phyloP scores from a whole-genome alignment of 64 coral and sea anemone genomes.

The Hydrozoanthus tunicans region DNA sequence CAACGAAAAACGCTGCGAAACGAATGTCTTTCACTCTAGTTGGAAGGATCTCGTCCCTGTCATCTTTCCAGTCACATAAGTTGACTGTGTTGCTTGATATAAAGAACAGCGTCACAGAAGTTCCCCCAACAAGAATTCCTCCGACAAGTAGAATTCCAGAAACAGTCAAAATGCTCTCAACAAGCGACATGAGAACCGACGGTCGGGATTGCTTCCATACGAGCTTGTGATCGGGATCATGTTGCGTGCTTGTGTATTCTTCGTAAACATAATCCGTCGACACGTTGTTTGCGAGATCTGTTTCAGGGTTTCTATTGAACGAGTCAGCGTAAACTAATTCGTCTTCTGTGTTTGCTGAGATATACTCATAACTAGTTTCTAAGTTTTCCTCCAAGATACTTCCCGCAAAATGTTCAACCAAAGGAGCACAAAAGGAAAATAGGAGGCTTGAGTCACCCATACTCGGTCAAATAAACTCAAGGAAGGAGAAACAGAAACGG shows the following conservation, averaged over 20 bases:
- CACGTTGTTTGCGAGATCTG: background rate
- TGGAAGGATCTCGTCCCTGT: background rate
- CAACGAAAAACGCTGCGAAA: background rate
- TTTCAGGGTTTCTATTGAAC: too few relatives aligned
- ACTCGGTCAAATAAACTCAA: too few relatives aligned
- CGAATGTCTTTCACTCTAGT: background rate
- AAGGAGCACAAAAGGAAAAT: background rate
- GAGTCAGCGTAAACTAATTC: too few relatives aligned
- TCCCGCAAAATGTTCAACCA: too few relatives aligned
- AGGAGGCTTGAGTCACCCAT: too few relatives aligned
- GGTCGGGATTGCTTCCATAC: conserved; percentile 7
- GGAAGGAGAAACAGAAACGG: too few relatives aligned
- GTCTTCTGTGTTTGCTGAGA: too few relatives aligned
- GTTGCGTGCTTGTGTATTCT: background rate
- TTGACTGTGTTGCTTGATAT: background rate
- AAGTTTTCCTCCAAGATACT: too few relatives aligned
- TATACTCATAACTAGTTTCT: background rate
- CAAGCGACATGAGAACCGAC: background rate
- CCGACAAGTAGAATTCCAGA: background rate
- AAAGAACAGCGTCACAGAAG: background rate
- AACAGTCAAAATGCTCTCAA: conserved; percentile 3
- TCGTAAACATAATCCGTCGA: background rate
- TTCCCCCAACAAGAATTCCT: background rate
- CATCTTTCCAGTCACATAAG: background rate
- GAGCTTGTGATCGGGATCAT: background rate